Evolutionary conservation across 2,888 invertebrate genomes (phyloP).

Genomic region (Drosophila recens): DNA sequence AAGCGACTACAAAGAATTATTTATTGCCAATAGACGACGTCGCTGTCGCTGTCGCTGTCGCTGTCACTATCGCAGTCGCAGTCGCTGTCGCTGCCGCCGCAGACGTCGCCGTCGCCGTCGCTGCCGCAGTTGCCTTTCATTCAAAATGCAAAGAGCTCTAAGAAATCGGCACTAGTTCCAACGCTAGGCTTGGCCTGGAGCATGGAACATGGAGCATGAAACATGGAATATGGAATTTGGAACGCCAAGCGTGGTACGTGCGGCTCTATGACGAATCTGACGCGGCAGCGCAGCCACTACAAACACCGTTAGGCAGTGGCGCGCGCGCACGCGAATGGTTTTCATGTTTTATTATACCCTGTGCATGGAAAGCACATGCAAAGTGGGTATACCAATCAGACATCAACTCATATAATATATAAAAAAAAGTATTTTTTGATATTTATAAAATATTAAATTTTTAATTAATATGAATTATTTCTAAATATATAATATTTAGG

Average conservation of each 20-base stretch:
- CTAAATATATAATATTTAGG: too few relatives aligned
- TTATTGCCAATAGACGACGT: conserved; percentile 67
- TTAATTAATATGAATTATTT: too few relatives aligned
- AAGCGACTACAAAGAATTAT: conserved; percentile 68
- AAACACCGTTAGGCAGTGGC: conserved; percentile 72
- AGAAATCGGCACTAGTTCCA: not conserved
- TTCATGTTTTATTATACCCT: conserved; percentile 61
- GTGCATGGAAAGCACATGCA: too few relatives aligned
- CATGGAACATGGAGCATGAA: conserved; percentile 51
- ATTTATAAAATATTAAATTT: too few relatives aligned
- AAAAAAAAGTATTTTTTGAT: too few relatives aligned
- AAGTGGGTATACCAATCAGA: not conserved
- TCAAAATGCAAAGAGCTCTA: conserved; percentile 48
- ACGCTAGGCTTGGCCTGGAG: conserved; percentile 66
- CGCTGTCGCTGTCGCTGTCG: not conserved
- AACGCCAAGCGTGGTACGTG: conserved; percentile 22
- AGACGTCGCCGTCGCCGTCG: conserved; percentile 5
- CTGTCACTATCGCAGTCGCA: conserved; percentile 21
- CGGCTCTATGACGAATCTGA: conserved; percentile 58
- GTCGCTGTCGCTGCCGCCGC: not conserved
- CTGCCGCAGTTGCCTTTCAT: conserved; percentile 50
- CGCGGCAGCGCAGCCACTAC: conserved; percentile 64
- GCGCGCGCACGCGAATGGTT: conserved; percentile 69
- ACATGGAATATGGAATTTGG: conserved; percentile 45
- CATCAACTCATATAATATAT: not conserved